phyloP scores from a whole-genome alignment of 1,140 invertebrate species.

The Lysiphlebus fabarum region DNA sequence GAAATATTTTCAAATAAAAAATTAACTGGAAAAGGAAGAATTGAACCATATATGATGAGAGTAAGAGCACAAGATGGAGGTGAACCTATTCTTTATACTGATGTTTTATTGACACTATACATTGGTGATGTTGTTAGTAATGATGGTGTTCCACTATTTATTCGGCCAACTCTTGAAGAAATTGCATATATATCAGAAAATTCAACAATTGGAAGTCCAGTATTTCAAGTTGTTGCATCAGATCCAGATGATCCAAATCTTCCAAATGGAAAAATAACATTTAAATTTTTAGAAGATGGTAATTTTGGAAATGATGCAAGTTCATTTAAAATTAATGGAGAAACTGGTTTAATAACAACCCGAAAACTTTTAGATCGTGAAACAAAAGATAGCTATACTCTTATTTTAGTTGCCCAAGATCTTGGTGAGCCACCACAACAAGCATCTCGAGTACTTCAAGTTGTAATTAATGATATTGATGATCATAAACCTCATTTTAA shows the following conservation, averaged over 20 bases:
- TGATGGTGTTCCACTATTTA: conserved; percentile 76
- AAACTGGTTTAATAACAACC: conserved; percentile 72
- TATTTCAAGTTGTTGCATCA: conserved; percentile 73
- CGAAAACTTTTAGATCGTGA: conserved; percentile 69
- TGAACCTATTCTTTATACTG: conserved; percentile 60
- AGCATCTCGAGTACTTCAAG: conserved; percentile 65
- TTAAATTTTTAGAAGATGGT: conserved; percentile 69
- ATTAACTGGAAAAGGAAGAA: conserved; percentile 73
- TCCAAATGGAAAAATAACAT: conserved; percentile 70
- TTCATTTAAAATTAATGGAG: conserved; percentile 63
- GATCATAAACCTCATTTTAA: conserved; percentile 75
- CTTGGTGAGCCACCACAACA: conserved; percentile 73
- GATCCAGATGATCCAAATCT: conserved; percentile 76
- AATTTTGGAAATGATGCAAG: conserved; percentile 61
- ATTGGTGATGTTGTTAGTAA: conserved; percentile 81
- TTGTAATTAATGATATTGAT: conserved; percentile 72
- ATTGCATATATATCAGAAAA: conserved; percentile 72
- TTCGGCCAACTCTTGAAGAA: conserved; percentile 69
- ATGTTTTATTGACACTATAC: conserved; percentile 65
- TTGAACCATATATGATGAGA: conserved; percentile 68
- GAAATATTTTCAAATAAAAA: conserved; percentile 63
- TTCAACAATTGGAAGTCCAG: conserved; percentile 68
- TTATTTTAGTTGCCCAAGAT: conserved; percentile 73
- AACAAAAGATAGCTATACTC: conserved; percentile 66
- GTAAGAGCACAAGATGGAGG: conserved; percentile 72